Base-by-base conservation (phyloP, 2,888 invertebrate species). In the Emmelina monodactyla region DNA sequence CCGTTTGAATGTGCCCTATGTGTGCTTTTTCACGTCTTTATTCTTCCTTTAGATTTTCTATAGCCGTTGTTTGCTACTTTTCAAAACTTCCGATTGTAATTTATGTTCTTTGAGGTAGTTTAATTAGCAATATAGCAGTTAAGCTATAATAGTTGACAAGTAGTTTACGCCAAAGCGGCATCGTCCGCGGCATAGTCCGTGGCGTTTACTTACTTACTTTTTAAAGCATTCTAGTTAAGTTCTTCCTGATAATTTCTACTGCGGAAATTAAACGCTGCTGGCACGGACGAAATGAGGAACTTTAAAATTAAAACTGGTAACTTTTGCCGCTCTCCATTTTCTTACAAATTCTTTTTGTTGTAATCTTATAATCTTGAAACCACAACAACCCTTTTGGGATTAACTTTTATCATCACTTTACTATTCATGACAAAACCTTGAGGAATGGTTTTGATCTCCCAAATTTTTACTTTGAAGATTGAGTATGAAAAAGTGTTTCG, bases 221-320 rank as follows among this genome's bases (percentile, higher is more conserved):
- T 63, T 53, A 59, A 68, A 62, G 50, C 46, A 19, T 19, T 19
- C 55, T 49, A 53, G 53, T 55, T 63, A 58, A 68, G 62, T 63
- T 58, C 58, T 56, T 55, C 58, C 59, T 62, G 62, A 68, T 71
- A 64, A 69, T 68, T 67, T 61, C 61, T 54, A 49, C 44, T 41
- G 54, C 70, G 71, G 72, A 73, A 72, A 71, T 73, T 73, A 72
- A 72, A 72, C 68, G 62, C 58, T 63, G 64, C 62, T 57, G 55
- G 55, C 62, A 50, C 47, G 53, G 47, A 57, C 45, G 51, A 58
- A 63, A 57, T 59, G 59, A 61, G 50, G 65, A 72, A 67, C 58
- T 69, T 69, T 67, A 59, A 65, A 70, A 70, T 69, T 67, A 62
- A 67, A 71, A 71, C 61, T 64, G 62, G 62, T 58, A 55, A 62